These are phyloP conservation scores for Euschistus heros DNA, from an alignment of 1,140 invertebrate species.

Conservation along the genomic window DNA sequence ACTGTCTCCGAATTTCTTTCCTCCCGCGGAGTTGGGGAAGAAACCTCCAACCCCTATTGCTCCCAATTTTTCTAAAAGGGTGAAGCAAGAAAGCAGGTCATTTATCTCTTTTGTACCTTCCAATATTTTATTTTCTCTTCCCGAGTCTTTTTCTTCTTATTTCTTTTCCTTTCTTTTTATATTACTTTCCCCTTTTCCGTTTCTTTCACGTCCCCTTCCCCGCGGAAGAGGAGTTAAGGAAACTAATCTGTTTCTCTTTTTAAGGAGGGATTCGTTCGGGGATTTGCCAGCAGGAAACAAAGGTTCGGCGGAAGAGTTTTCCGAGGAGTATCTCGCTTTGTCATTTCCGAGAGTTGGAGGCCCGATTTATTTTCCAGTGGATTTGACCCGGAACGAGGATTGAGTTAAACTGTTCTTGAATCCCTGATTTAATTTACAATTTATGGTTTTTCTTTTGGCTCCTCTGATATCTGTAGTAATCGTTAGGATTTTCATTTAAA, in stretches of 20 bases:
- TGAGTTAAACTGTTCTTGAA: too few species aligned
- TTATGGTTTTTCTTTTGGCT: too few species aligned
- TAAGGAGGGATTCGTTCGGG: too few species aligned
- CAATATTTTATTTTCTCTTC: not conserved
- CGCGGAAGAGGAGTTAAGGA: not conserved
- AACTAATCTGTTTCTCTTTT: conserved; percentile 5
- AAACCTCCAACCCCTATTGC: not conserved
- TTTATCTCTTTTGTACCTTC: conserved; percentile 8
- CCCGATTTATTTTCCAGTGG: too few species aligned
- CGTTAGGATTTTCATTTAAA: too few species aligned
- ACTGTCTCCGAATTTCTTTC: too few species aligned
- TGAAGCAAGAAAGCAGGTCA: conserved; percentile 1
- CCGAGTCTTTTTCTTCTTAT: not conserved
- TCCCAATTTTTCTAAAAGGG: conserved; percentile 1
- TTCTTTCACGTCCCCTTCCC: not conserved
- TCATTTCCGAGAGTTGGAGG: too few species aligned
- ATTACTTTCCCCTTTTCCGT: not conserved
- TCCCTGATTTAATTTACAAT: too few species aligned
- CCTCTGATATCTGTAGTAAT: too few species aligned
- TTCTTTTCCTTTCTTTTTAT: not conserved
- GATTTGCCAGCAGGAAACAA: not conserved
- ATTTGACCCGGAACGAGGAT: too few species aligned
- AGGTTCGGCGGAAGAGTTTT: not conserved
- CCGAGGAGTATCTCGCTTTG: too few species aligned
- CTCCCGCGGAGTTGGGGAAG: too few species aligned